Conservation (phyloP, 2,113 vertebrate species). For the Chaetops frenatus region DNA sequence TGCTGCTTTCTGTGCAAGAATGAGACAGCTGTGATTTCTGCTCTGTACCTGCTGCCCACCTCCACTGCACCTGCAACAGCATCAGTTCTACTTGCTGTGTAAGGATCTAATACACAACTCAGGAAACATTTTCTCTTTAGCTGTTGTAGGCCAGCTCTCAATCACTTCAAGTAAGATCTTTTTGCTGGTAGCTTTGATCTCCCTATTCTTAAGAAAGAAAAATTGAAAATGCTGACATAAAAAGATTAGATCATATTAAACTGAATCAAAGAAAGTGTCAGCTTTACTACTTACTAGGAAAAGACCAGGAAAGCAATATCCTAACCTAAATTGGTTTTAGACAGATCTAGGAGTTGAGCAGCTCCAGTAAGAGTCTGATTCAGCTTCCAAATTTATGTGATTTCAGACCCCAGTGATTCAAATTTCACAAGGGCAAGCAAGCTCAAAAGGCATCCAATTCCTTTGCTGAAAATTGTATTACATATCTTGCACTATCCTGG, state of each 20-base stretch:
- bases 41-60: not conserved
- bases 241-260: slow-evolving; percentile 25
- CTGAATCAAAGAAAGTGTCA: not conserved
- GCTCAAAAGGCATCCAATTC: not conserved
- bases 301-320: not conserved
- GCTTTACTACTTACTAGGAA: not conserved
- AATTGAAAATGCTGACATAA: slow-evolving; percentile 1
- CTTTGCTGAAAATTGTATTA: not conserved
- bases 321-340: not conserved
- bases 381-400: not conserved
- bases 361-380: not conserved
- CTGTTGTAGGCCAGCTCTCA: not conserved
- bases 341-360: not conserved
- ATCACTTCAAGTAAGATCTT: not conserved
- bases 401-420: not conserved
- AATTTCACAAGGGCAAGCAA: not conserved
- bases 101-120: not conserved
- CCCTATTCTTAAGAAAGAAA: not conserved
- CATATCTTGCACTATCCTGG: not conserved
- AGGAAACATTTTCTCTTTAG: not conserved
- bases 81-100: not conserved
- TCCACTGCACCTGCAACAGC: not conserved
- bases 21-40: not conserved
- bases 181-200: not conserved
- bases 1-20: not conserved